These are phyloP conservation scores for Volucella zonaria DNA, from an alignment of 2,888 invertebrate species.

Conservation along the genomic window DNA sequence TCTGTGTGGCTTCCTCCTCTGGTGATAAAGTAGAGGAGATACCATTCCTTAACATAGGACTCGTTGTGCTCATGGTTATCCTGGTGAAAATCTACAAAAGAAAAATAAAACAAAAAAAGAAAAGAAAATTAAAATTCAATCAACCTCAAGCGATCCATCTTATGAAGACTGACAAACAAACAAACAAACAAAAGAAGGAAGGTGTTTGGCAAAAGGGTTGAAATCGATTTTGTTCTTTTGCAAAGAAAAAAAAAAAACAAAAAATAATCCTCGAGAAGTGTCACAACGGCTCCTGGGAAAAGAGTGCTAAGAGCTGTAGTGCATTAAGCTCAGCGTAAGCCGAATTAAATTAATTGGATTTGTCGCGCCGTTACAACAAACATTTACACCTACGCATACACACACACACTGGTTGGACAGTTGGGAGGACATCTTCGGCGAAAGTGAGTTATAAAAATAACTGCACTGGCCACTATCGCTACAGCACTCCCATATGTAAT, in stretches of 20 bases:
- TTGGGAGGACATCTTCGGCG: neutral
- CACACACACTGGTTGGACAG: too few relatives aligned
- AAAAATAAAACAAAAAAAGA: neutral
- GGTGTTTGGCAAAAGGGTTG: neutral
- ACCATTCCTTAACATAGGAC: constrained; percentile 41
- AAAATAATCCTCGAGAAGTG: neutral
- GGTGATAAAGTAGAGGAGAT: constrained; percentile 42
- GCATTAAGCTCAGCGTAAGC: constrained; percentile 28
- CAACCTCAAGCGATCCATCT: constrained; percentile 36
- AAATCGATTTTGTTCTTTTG: constrained; percentile 33
- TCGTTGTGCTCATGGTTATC: constrained; percentile 61
- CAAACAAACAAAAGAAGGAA: too few relatives aligned
- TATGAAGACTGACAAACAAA: neutral
- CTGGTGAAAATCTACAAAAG: constrained; percentile 19
- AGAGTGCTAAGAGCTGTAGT: constrained; percentile 31
- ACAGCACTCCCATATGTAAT: neutral
- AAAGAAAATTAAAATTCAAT: constrained; percentile 51
- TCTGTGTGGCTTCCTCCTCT: constrained; percentile 76
- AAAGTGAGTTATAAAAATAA: constrained; percentile 16
- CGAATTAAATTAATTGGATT: constrained; percentile 51
- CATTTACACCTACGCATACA: neutral
- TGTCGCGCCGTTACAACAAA: constrained; percentile 4
- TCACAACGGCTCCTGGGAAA: neutral
- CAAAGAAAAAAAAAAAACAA: neutral
- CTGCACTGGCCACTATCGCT: neutral